Conservation (phyloP, 2,113 vertebrate species). For the Atractosteus spatula region DNA sequence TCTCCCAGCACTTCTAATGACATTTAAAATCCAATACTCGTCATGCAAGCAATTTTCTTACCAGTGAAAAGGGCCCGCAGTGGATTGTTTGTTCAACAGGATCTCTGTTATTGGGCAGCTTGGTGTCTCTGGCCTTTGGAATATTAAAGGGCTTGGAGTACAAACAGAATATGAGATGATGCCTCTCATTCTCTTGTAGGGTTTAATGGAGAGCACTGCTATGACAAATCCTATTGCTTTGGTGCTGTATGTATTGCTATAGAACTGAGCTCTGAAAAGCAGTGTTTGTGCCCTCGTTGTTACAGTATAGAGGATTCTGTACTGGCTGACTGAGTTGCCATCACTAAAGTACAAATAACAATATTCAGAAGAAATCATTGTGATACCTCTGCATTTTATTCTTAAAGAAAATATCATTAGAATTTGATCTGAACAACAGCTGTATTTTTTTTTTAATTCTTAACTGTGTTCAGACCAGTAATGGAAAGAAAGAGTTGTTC, state of each 20-base stretch:
- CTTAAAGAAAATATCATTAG: too few species aligned
- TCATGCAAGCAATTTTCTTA: constrained; percentile 27
- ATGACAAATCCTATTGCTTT: neutral
- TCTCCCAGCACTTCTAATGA: constrained; percentile 38
- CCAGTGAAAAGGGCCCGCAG: constrained; percentile 15
- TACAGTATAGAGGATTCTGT: too few species aligned
- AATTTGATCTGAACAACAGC: too few species aligned
- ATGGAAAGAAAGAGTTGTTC: too few species aligned
- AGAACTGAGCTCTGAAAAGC: constrained; percentile 15
- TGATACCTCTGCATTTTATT: too few species aligned
- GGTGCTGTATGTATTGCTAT: neutral
- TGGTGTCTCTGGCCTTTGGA: constrained; percentile 41
- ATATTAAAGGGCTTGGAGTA: constrained; percentile 36
- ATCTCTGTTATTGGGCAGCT: constrained; percentile 46
- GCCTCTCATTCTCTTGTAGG: neutral
- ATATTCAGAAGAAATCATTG: too few species aligned
- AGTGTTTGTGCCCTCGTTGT: too few species aligned
- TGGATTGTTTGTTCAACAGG: constrained; percentile 49
- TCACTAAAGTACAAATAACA: too few species aligned
- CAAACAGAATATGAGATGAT: constrained; percentile 11
- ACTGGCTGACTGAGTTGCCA: too few species aligned
- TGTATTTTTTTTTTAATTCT: too few species aligned
- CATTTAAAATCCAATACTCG: constrained; percentile 52
- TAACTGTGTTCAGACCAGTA: too few species aligned
- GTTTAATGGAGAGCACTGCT: neutral